A percentile compares a stretch with the other conserved stretches of the same genome.
Conservation (phyloP, 2,797 vertebrate species). For the Dipus sagitta region DNA sequence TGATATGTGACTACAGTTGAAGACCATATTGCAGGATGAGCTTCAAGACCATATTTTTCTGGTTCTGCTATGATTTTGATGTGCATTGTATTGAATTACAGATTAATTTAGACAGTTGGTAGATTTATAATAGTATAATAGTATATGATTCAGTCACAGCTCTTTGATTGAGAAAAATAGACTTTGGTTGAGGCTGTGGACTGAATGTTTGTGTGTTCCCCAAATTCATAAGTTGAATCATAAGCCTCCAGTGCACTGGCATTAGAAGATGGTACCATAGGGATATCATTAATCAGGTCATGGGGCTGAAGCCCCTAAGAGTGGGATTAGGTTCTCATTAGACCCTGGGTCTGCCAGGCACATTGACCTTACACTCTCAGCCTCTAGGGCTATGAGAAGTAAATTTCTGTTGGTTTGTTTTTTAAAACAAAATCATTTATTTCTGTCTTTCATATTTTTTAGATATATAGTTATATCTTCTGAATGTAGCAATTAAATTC, state of each 20-base stretch:
- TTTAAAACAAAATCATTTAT: no score
- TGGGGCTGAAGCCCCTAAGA: background rate
- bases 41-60: conserved; percentile 34
- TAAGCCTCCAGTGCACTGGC: background rate
- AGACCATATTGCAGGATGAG: conserved; percentile 29
- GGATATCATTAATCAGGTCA: background rate
- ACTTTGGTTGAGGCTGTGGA: background rate
- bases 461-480: no score
- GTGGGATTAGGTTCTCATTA: background rate
- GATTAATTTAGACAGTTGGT: conserved; percentile 29
- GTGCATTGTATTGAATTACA: conserved; percentile 13
- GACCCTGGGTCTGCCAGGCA: background rate
- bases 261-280: no score
- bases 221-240: background rate
- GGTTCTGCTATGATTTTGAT: conserved; percentile 35
- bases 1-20: background rate
- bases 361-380: background rate
- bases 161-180: conserved; percentile 49
- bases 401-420: background rate
- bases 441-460: no score
- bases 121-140: background rate
- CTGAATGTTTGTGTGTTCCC: background rate
- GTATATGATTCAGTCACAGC: background rate
- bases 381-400: no score
- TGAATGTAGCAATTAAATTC: no score